Evolutionary conservation across 2,797 vertebrate genomes (phyloP).

Genomic region (Numenius phaeopus): DNA sequence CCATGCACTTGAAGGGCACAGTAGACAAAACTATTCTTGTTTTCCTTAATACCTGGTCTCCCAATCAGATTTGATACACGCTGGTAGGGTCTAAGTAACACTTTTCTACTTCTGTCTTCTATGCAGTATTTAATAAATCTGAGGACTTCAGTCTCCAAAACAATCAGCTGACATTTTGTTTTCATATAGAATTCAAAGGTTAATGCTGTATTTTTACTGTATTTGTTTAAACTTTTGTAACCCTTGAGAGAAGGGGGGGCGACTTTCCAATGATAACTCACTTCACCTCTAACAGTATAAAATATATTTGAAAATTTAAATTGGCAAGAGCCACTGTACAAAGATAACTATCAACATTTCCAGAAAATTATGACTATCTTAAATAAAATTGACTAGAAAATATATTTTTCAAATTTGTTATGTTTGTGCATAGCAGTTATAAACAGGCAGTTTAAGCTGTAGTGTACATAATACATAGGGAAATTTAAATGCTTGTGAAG

Average conservation of each 20-base stretch:
- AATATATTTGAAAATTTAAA: slow-evolving; percentile 25
- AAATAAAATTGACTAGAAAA: slow-evolving; percentile 40
- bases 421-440: not conserved
- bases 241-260: not conserved
- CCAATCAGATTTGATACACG: not conserved
- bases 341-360: not conserved
- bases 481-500: not conserved
- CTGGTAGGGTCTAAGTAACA: not conserved
- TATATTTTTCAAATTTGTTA: not conserved
- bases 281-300: not conserved
- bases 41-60: not conserved
- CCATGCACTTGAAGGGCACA: not conserved
- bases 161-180: not conserved
- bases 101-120: not conserved
- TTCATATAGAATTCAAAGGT: not conserved
- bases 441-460: not conserved
- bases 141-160: not conserved
- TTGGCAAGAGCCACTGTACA: not conserved
- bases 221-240: not conserved
- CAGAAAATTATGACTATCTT: not conserved
- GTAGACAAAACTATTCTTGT: not conserved
- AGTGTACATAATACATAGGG: not conserved
- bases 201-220: not conserved
- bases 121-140: not conserved
- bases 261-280: not conserved